These are phyloP conservation scores for Festucalex cinctus DNA, from an alignment of 2,113 vertebrate species.

Conservation along the genomic window DNA sequence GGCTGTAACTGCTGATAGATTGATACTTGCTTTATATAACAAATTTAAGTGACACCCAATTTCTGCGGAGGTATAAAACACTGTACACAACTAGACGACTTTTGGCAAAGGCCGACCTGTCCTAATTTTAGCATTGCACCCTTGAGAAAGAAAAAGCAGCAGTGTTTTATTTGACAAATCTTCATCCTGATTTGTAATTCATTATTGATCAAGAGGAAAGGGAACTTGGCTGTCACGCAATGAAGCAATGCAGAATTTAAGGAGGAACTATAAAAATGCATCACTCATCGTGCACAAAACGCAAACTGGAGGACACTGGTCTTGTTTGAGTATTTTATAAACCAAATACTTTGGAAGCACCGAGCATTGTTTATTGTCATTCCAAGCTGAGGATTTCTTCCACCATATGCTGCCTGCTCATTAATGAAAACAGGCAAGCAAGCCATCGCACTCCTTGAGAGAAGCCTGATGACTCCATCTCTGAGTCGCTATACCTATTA, in stretches of 20 bases:
- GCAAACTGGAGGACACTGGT: slow-evolving; percentile 1
- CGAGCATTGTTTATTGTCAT: neutral
- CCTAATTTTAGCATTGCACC: neutral
- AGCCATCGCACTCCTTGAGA: slow-evolving; percentile 9
- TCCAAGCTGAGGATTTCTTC: slow-evolving; percentile 4
- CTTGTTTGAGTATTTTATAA: slow-evolving; percentile 12
- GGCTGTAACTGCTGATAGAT: too few relatives aligned
- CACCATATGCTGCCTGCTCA: slow-evolving; percentile 3
- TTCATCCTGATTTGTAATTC: slow-evolving; percentile 37
- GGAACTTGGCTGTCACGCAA: slow-evolving; percentile 17
- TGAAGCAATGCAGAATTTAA: neutral
- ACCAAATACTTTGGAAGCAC: neutral
- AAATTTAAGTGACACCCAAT: neutral
- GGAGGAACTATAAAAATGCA: neutral
- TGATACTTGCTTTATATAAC: neutral
- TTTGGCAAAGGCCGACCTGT: neutral
- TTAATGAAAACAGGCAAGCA: slow-evolving; percentile 4
- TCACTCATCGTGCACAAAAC: too few relatives aligned
- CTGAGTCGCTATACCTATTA: slow-evolving; percentile 11
- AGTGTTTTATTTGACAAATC: slow-evolving; percentile 35
- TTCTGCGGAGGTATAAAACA: too few relatives aligned
- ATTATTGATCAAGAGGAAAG: slow-evolving; percentile 28
- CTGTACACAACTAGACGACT: neutral
- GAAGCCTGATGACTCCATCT: slow-evolving; percentile 6
- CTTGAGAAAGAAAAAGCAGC: neutral